A percentile compares a stretch with the other conserved stretches of the same genome.
These are phyloP conservation scores for Agapornis roseicollis DNA, from an alignment of 2,113 vertebrate genomes.

Conservation along the genomic window DNA sequence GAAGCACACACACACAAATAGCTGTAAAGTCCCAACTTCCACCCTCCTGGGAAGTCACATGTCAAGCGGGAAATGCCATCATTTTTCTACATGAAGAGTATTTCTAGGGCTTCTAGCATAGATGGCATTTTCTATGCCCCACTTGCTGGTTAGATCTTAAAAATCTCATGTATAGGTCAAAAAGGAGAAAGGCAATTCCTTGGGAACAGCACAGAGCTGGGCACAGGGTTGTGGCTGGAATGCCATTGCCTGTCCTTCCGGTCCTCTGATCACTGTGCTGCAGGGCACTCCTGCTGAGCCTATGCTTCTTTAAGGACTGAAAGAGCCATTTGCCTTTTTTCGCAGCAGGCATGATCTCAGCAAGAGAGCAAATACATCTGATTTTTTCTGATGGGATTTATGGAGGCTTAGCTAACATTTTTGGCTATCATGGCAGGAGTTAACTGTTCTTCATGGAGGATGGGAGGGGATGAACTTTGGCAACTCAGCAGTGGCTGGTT, in stretches of 20 bases:
- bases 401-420: not conserved
- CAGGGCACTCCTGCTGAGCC: not conserved
- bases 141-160: not conserved
- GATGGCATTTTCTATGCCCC: not conserved
- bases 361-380: not conserved
- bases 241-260: not conserved
- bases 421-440: not conserved
- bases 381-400: not conserved
- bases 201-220: not conserved
- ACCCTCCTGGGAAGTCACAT: not conserved
- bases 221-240: not conserved
- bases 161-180: not conserved
- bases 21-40: not conserved
- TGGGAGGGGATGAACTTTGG: constrained; percentile 1
- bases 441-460: not conserved
- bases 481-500: constrained; percentile 30
- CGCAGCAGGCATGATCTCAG: not conserved
- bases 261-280: not conserved
- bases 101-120: not conserved
- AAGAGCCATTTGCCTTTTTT: not conserved
- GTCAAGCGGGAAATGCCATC: not conserved
- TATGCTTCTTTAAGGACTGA: not conserved
- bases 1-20: not conserved
- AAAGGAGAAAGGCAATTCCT: not conserved
- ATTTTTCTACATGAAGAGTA: not conserved